These are phyloP conservation scores for Molossus molossus DNA, from an alignment of 2,797 vertebrate species.

Conservation along the genomic window DNA sequence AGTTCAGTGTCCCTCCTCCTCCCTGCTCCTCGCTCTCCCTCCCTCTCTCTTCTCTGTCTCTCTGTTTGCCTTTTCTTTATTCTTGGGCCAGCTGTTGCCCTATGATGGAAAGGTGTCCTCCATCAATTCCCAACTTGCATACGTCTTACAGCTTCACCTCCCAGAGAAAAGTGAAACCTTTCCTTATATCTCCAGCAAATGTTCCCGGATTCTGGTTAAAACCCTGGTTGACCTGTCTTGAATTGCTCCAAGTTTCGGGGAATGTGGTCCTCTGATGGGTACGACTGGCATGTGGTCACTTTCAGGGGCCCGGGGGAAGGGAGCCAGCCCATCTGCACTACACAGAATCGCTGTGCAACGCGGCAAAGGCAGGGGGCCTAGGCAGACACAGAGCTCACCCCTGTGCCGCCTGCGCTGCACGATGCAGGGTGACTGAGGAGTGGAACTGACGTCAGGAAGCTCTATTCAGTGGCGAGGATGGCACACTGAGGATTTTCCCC, in stretches of 20 bases:
- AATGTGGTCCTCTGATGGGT: not conserved
- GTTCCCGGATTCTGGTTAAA: slow-evolving; percentile 3
- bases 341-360: not conserved
- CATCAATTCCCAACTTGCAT: not conserved
- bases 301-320: not conserved
- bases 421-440: not conserved
- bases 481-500: not conserved
- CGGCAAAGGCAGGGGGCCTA: not conserved
- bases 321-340: not conserved
- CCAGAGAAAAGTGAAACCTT: not conserved
- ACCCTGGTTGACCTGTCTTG: not conserved
- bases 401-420: not conserved
- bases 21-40: too few relatives aligned
- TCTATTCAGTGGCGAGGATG: not conserved
- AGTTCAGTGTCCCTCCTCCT: fast-evolving
- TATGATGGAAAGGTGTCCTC: not conserved
- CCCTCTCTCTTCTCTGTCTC: too few relatives aligned
- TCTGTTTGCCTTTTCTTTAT: not conserved
- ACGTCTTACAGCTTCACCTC: not conserved
- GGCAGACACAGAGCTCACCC: fast-evolving
- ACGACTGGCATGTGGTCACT: not conserved
- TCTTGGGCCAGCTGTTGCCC: not conserved
- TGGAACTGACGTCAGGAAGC: not conserved
- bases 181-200: not conserved
- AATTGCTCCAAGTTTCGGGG: not conserved